These are phyloP conservation scores for Ibidorhyncha struthersii DNA, from an alignment of 2,113 vertebrate genomes.

Conservation along the genomic window DNA sequence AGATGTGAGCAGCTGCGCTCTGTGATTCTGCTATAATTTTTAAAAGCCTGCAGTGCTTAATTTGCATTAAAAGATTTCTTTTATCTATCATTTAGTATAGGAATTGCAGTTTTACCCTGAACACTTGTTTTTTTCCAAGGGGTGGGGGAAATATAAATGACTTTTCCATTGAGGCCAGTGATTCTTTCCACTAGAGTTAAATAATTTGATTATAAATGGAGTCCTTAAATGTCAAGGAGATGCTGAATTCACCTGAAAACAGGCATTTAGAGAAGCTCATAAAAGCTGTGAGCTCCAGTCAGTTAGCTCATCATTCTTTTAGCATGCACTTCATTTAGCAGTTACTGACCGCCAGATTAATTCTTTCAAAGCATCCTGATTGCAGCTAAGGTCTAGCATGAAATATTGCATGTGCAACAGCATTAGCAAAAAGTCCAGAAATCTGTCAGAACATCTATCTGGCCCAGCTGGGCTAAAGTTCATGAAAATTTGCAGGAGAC, in stretches of 20 bases:
- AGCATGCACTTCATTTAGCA: constrained; percentile 5
- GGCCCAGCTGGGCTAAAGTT: neutral
- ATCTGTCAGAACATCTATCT: neutral
- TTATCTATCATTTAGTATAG: constrained; percentile 10
- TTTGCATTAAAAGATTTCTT: neutral
- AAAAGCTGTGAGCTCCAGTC: constrained; percentile 21
- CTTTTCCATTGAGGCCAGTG: constrained; percentile 18
- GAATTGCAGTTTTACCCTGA: neutral
- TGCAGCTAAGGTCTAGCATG: neutral
- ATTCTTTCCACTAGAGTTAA: constrained; percentile 60
- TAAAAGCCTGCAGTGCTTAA: neutral
- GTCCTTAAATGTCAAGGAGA: constrained; percentile 68
- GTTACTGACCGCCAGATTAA: neutral
- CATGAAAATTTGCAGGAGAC: neutral
- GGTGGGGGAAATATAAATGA: neutral
- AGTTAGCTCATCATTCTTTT: constrained; percentile 20
- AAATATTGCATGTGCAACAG: neutral
- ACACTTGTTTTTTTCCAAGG: neutral
- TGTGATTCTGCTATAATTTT: neutral
- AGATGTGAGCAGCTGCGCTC: neutral
- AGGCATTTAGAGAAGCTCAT: constrained; percentile 51
- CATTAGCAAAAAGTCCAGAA: neutral
- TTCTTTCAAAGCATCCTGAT: neutral
- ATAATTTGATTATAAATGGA: constrained; percentile 68
- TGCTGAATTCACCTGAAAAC: constrained; percentile 63